These are phyloP conservation scores for Horisme vitalbata DNA, from an alignment of 2,888 invertebrate genomes.

Conservation along the genomic window DNA sequence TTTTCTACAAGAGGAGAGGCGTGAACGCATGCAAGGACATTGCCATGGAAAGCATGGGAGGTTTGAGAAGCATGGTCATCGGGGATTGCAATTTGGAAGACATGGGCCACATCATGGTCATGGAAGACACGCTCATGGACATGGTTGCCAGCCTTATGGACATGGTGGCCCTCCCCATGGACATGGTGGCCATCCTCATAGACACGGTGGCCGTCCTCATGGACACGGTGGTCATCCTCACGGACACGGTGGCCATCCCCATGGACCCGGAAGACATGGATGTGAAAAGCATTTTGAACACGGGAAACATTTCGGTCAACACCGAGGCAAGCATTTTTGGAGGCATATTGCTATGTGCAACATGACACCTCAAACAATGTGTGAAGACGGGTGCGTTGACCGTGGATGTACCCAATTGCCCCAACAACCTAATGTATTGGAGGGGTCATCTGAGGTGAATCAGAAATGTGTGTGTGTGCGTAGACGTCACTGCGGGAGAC, in stretches of 20 bases:
- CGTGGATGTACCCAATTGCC: constrained; percentile 25
- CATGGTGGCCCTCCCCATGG: constrained; percentile 27
- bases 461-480: constrained; percentile 16
- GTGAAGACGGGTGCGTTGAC: constrained; percentile 21
- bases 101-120: constrained; percentile 35
- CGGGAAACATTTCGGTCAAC: constrained; percentile 15
- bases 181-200: constrained; percentile 33
- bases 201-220: constrained; percentile 22
- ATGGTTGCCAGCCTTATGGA: too few species aligned
- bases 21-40: constrained; percentile 4
- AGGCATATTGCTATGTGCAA: constrained; percentile 22
- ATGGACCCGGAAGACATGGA: constrained; percentile 25
- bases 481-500: constrained; percentile 23
- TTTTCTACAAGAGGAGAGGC: constrained; percentile 36
- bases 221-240: constrained; percentile 32
- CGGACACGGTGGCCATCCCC: constrained; percentile 23
- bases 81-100: constrained; percentile 29
- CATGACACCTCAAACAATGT: constrained; percentile 29
- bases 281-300: constrained; percentile 17
- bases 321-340: constrained; percentile 31
- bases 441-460: constrained; percentile 11
- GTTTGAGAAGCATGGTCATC: constrained; percentile 2
- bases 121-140: constrained; percentile 26
- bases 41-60: constrained; percentile 8
- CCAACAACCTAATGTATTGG: constrained; percentile 14